Conservation (phyloP, 53 echinoderm and acorn worm genomes). For the Luidia sarsii region DNA sequence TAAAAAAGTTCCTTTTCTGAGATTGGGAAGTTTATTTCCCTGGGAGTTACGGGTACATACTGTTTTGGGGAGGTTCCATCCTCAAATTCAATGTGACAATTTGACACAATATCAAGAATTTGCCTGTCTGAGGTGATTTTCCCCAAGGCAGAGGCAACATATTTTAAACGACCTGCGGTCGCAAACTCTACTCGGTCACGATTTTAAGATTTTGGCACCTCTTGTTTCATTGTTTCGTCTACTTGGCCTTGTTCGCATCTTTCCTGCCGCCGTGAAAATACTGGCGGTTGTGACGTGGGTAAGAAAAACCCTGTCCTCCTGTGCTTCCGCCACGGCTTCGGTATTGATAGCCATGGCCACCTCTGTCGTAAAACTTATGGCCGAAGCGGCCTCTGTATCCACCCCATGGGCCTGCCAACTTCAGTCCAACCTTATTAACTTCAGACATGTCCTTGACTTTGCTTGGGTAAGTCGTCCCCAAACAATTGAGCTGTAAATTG, state of each 20-base stretch:
- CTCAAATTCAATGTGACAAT: conserved; percentile 47
- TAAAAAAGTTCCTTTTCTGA: conserved; percentile 15
- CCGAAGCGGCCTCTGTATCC: neutral
- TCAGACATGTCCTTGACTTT: conserved; percentile 36
- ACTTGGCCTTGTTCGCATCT: neutral
- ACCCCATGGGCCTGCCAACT: neutral
- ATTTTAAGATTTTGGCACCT: neutral
- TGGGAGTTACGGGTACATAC: neutral
- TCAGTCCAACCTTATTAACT: conserved; percentile 6
- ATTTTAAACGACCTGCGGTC: conserved; percentile 42
- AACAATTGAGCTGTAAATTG: conserved; percentile 40
- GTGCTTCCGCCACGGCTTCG: neutral
- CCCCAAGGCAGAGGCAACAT: conserved; percentile 22
- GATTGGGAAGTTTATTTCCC: neutral
- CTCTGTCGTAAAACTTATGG: neutral
- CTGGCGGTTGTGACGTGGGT: too few relatives aligned
- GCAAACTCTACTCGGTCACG: neutral
- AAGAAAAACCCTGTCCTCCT: neutral
- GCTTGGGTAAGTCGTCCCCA: conserved; percentile 46
- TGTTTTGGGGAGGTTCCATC: conserved; percentile 13
- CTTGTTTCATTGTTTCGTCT: neutral
- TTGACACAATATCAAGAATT: conserved; percentile 45
- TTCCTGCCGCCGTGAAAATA: too few relatives aligned
- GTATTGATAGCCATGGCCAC: conserved; percentile 7
- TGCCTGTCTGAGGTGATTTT: conserved; percentile 41